Percentiles rank a stretch among this genome's conserved stretches.
phyloP scores from a whole-genome alignment of 2,888 invertebrate genomes.

The Cryptocephalus primarius region DNA sequence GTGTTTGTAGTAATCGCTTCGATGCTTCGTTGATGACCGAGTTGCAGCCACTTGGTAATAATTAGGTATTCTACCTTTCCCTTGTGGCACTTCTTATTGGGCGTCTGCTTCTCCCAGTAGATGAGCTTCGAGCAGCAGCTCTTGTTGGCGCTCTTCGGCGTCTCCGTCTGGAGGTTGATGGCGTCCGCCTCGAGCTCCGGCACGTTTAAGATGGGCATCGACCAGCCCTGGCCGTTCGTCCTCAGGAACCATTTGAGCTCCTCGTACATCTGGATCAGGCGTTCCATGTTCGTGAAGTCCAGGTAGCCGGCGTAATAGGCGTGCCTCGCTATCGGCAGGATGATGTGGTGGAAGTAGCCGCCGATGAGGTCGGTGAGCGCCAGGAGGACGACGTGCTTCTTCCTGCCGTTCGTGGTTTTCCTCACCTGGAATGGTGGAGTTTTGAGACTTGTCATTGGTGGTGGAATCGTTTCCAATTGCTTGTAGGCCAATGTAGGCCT shows the following conservation, averaged over 20 bases:
- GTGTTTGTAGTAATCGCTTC: too few species aligned
- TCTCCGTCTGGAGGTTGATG: slow-evolving; percentile 13
- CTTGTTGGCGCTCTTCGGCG: slow-evolving; percentile 6
- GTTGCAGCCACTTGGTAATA: too few species aligned
- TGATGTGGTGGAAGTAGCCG: slow-evolving; percentile 49
- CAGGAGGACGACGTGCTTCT: slow-evolving; percentile 29
- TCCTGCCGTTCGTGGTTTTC: slow-evolving; percentile 25
- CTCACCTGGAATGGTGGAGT: background rate
- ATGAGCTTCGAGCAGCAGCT: slow-evolving; percentile 17
- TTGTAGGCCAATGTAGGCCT: too few species aligned
- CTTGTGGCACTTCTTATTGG: slow-evolving; percentile 6
- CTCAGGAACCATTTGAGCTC: slow-evolving; percentile 46
- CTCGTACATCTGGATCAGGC: slow-evolving; percentile 44
- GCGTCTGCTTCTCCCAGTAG: slow-evolving; percentile 14
- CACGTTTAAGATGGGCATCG: slow-evolving; percentile 18
- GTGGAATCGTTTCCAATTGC: too few species aligned
- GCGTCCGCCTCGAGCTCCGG: slow-evolving; percentile 8
- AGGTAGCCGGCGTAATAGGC: slow-evolving; percentile 53
- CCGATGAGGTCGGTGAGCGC: slow-evolving; percentile 38
- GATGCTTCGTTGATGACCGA: too few species aligned
- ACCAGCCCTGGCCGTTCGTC: slow-evolving; percentile 51
- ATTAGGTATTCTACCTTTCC: too few species aligned
- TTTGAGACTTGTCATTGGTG: too few species aligned
- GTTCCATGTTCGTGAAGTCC: slow-evolving; percentile 43
- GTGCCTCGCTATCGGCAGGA: slow-evolving; percentile 48